phyloP scores from a whole-genome alignment of 37 sponge, comb jelly and placozoan species.

The Geodia barretti region DNA sequence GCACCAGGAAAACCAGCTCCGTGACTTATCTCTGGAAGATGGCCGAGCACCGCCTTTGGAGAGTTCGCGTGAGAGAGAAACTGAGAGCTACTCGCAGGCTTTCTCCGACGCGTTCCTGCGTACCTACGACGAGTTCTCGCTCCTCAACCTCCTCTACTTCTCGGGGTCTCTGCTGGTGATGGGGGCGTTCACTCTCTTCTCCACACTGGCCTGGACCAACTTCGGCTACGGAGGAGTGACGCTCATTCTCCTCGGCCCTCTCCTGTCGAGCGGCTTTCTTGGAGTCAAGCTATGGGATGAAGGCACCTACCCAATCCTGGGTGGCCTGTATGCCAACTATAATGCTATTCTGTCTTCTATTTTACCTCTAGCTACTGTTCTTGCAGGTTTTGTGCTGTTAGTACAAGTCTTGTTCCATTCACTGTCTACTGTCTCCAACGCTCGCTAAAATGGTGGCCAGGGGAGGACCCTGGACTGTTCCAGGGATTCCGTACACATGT shows the following conservation, averaged over 20 bases:
- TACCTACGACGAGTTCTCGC: slow-evolving; percentile 44
- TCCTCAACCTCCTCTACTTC: slow-evolving; percentile 57
- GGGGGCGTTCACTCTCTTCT: slow-evolving; percentile 46
- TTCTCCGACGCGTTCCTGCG: too few relatives aligned
- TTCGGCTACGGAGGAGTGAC: slow-evolving; percentile 19
- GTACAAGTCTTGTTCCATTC: slow-evolving; percentile 23
- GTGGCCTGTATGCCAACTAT: slow-evolving; percentile 37
- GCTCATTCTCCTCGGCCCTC: slow-evolving; percentile 14
- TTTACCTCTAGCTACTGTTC: neutral
- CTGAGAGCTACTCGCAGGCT: too few relatives aligned
- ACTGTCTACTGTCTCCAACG: slow-evolving; percentile 21
- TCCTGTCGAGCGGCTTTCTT: neutral
- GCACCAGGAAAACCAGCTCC: too few relatives aligned
- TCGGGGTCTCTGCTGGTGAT: slow-evolving; percentile 41
- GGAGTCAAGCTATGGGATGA: slow-evolving; percentile 34
- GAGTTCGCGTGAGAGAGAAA: neutral
- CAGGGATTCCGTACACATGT: slow-evolving; percentile 40
- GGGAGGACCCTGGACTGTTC: slow-evolving; percentile 33
- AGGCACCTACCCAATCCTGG: slow-evolving; percentile 31
- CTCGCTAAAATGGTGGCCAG: slow-evolving; percentile 20
- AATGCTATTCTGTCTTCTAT: neutral
- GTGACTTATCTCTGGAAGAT: too few relatives aligned
- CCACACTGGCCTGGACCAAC: slow-evolving; percentile 37
- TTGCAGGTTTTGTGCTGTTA: slow-evolving; percentile 28
- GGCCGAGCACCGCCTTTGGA: too few relatives aligned